Conservation (phyloP, 2,113 vertebrate species). For the Albula glossodonta region DNA sequence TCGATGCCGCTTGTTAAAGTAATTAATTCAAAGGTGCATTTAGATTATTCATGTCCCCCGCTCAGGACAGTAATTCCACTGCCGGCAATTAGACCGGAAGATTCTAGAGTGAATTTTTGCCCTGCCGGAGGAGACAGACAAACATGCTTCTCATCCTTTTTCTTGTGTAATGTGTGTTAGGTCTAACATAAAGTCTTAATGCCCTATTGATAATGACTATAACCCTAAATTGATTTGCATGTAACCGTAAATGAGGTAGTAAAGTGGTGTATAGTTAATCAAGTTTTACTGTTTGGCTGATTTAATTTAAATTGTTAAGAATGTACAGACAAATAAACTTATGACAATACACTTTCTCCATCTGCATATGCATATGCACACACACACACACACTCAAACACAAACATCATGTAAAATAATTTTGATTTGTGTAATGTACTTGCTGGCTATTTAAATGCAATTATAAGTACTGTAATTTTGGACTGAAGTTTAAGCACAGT, state of each 20-base stretch:
- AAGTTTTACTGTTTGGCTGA: too few relatives aligned
- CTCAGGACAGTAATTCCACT: neutral
- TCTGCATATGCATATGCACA: neutral
- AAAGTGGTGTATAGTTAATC: too few relatives aligned
- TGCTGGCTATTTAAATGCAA: neutral
- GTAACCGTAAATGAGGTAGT: neutral
- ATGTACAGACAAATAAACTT: too few relatives aligned
- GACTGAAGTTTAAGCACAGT: neutral
- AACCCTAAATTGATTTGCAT: too few relatives aligned
- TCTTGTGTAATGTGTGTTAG: neutral
- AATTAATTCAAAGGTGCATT: slow-evolving; percentile 12
- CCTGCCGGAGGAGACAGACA: neutral
- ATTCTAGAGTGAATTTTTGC: neutral
- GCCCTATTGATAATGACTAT: too few relatives aligned
- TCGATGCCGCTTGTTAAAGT: neutral
- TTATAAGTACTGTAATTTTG: neutral
- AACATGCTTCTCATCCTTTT: neutral
- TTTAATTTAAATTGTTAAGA: too few relatives aligned
- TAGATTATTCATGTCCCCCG: neutral
- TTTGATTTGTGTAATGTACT: neutral
- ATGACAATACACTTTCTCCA: too few relatives aligned
- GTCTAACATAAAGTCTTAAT: neutral
- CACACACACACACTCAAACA: neutral
- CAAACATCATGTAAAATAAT: neutral
- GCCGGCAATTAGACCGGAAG: neutral